These are phyloP conservation scores for Dasyurus viverrinus DNA, from an alignment of 2,113 vertebrate genomes.

Conservation along the genomic window DNA sequence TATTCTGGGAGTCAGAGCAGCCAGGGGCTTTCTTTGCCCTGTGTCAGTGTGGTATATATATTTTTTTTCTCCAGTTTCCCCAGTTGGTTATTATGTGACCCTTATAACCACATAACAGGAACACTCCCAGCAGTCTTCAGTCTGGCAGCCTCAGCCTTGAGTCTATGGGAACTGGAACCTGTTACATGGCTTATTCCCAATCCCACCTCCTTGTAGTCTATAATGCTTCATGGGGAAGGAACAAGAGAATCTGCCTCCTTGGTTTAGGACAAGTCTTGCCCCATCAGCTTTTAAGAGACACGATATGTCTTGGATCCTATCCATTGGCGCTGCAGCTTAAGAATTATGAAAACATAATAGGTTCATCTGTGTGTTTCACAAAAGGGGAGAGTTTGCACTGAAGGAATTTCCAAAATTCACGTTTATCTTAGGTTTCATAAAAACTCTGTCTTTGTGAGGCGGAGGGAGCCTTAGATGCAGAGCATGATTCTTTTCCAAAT, in stretches of 20 bases:
- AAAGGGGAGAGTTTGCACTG: not conserved
- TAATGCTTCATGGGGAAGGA: not conserved
- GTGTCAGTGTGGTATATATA: not conserved
- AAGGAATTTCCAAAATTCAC: not conserved
- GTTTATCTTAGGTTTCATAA: conserved; percentile 23
- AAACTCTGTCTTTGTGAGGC: not conserved
- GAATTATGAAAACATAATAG: conserved; percentile 25
- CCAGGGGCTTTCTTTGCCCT: not conserved
- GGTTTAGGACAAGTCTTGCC: not conserved
- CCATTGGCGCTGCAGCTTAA: not conserved
- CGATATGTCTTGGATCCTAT: not conserved
- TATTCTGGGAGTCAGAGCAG: not conserved
- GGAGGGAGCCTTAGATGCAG: not conserved
- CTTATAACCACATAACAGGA: not conserved
- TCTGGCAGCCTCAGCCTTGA: not conserved
- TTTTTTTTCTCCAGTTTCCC: not conserved
- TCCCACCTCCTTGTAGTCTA: not conserved
- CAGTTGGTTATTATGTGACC: not conserved
- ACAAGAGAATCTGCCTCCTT: not conserved
- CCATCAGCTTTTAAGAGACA: not conserved
- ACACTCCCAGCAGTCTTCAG: not conserved
- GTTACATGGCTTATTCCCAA: not conserved
- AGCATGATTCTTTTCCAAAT: not conserved
- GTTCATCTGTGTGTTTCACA: not conserved
- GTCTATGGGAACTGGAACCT: not conserved